These are phyloP conservation scores for Petaurus breviceps DNA, from an alignment of 2,113 vertebrate genomes.

Conservation along the genomic window DNA sequence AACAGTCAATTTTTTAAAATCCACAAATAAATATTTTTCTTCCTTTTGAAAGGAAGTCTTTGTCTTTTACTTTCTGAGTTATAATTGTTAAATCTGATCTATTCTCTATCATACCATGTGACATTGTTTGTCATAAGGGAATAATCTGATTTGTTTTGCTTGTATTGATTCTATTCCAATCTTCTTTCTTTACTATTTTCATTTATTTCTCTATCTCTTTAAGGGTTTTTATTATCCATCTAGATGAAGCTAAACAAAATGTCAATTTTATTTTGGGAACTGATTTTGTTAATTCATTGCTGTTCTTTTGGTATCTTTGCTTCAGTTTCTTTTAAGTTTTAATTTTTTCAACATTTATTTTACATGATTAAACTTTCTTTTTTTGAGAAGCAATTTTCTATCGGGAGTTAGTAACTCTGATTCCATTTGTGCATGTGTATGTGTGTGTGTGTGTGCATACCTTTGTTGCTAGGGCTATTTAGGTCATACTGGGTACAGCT, in stretches of 20 bases:
- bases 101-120: background rate
- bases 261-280: background rate
- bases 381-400: background rate
- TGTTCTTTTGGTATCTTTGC: background rate
- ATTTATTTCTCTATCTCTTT: background rate
- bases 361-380: background rate
- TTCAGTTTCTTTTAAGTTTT: background rate
- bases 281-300: background rate
- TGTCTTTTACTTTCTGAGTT: background rate
- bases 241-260: background rate
- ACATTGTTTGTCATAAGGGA: background rate
- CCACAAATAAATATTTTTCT: too few relatives aligned
- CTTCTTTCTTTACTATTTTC: background rate
- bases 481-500: too few relatives aligned
- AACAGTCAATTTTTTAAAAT: background rate
- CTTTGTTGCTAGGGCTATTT: too few relatives aligned
- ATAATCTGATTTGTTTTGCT: background rate
- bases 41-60: background rate
- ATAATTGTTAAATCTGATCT: background rate
- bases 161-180: background rate
- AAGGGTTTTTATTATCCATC: background rate
- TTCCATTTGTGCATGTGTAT: too few relatives aligned
- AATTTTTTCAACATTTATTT: background rate
- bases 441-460: too few relatives aligned
- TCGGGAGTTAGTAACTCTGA: background rate